A percentile compares a stretch with the other conserved stretches of the same genome.
phyloP scores from a whole-genome alignment of 1,140 invertebrate genomes.

The Heliconius himera region DNA sequence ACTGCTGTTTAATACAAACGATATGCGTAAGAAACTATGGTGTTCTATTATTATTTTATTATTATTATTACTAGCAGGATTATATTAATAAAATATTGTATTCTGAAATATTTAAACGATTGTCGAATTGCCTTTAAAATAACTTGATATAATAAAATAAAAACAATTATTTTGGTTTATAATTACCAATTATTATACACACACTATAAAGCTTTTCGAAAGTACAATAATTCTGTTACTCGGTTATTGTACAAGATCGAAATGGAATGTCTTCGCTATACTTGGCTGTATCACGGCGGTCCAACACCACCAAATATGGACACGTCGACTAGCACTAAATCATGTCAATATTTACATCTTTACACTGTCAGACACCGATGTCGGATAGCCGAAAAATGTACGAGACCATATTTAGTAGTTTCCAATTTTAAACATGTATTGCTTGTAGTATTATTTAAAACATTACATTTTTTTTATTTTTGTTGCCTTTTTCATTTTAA shows the following conservation, averaged over 20 bases:
- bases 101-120: too few species aligned
- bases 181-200: background rate
- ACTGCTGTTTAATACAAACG: background rate
- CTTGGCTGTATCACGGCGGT: constrained; percentile 55
- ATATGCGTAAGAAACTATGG: too few species aligned
- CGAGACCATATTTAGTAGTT: background rate
- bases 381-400: background rate
- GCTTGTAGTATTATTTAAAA: background rate
- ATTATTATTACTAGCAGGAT: too few species aligned
- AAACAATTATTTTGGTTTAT: too few species aligned
- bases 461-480: background rate
- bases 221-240: background rate
- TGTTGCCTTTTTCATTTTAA: background rate
- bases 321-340: constrained; percentile 59
- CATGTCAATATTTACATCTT: constrained; percentile 53
- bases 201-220: background rate
- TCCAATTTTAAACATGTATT: background rate
- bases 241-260: constrained; percentile 7
- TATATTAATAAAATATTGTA: too few species aligned
- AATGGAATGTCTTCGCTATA: constrained; percentile 47
- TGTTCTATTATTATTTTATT: too few species aligned
- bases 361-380: constrained; percentile 4
- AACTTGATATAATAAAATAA: too few species aligned
- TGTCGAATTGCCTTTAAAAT: too few species aligned
- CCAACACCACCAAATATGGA: constrained; percentile 64